These are phyloP conservation scores for Chiloscyllium punctatum DNA, from an alignment of 2,797 vertebrate genomes.

Conservation along the genomic window DNA sequence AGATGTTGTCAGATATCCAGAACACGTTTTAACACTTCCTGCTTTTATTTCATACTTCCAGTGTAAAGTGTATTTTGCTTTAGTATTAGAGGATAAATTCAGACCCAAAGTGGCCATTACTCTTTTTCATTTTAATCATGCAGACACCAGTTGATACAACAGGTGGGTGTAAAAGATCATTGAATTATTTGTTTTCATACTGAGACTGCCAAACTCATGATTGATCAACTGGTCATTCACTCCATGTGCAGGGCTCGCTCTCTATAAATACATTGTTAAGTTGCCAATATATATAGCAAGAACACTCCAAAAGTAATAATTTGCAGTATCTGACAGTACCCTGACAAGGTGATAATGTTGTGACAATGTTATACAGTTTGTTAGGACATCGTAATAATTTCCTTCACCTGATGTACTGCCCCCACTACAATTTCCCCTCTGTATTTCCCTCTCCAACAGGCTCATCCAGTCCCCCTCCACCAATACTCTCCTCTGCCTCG, in stretches of 20 bases:
- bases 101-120: not conserved
- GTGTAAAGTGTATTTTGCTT: not conserved
- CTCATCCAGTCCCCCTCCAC: too few species aligned
- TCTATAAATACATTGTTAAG: not conserved
- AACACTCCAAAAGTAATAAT: not conserved
- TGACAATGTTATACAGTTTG: too few species aligned
- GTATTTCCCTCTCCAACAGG: too few species aligned
- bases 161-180: not conserved
- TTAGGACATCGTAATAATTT: too few species aligned
- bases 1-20: too few species aligned
- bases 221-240: not conserved
- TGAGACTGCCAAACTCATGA: not conserved
- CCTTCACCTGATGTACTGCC: too few species aligned
- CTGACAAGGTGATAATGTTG: too few species aligned
- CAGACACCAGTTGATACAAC: not conserved
- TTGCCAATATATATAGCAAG: not conserved
- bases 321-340: too few species aligned
- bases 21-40: not conserved
- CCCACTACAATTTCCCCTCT: too few species aligned
- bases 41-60: not conserved
- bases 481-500: too few species aligned
- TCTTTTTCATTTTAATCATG: not conserved
- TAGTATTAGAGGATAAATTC: not conserved
- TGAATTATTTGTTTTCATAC: not conserved
- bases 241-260: not conserved